Conservation (phyloP, 1,140 invertebrate species). For the Neuroterus valhalla region DNA sequence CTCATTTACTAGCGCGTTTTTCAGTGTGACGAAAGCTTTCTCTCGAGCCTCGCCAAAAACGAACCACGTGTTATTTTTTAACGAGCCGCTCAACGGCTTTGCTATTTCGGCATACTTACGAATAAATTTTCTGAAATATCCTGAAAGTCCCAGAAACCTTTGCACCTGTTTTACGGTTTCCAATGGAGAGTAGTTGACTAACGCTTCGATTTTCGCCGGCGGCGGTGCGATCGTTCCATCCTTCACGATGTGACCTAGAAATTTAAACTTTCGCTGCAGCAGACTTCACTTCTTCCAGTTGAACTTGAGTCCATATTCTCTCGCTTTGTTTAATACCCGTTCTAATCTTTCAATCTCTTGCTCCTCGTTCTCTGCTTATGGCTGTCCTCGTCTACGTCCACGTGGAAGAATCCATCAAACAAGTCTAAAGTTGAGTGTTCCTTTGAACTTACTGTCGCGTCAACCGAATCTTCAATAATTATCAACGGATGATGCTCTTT, state of each 20-base stretch:
- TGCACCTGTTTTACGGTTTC: constrained; percentile 34
- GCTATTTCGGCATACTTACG: constrained; percentile 37
- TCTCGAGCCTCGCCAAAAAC: constrained; percentile 25
- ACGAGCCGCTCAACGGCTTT: constrained; percentile 38
- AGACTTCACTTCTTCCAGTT: constrained; percentile 37
- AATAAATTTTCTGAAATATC: constrained; percentile 45
- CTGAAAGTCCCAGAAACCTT: constrained; percentile 47
- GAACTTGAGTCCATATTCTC: constrained; percentile 10
- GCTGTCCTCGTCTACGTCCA: too few species aligned
- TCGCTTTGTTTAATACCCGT: constrained; percentile 1
- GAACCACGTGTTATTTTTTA: neutral
- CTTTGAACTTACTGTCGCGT: too few species aligned
- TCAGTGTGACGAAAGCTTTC: constrained; percentile 11
- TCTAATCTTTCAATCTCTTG: constrained; percentile 15
- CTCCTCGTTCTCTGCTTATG: neutral
- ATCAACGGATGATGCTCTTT: too few species aligned
- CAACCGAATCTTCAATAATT: too few species aligned
- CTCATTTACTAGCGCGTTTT: neutral
- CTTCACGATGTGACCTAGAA: constrained; percentile 23
- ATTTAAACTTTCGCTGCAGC: constrained; percentile 19
- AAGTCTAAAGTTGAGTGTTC: too few species aligned
- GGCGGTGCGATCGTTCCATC: constrained; percentile 7
- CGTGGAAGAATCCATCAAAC: too few species aligned
- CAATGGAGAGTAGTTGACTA: constrained; percentile 20
- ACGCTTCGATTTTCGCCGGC: constrained; percentile 20